phyloP scores from a whole-genome alignment of 2,113 vertebrate species.

The Thamnaconus septentrionalis region DNA sequence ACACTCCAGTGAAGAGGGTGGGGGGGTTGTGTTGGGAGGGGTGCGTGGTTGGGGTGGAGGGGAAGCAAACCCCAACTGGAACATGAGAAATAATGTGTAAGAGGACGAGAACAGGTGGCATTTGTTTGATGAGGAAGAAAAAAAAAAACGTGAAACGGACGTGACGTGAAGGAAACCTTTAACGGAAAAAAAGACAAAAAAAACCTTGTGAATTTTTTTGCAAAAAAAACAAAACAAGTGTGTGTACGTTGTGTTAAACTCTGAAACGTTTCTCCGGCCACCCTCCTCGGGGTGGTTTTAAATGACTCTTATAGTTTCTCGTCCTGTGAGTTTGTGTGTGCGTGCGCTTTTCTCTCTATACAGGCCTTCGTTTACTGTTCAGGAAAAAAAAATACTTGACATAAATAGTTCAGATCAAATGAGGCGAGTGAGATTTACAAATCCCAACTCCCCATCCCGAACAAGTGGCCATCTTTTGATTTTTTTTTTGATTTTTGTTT shows the following conservation, averaged over 20 bases:
- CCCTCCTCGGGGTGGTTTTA: slow-evolving; percentile 64
- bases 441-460: slow-evolving; percentile 32
- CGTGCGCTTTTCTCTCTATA: slow-evolving; percentile 51
- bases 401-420: slow-evolving; percentile 33
- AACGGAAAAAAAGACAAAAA: slow-evolving; percentile 24
- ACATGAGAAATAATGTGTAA: slow-evolving; percentile 9
- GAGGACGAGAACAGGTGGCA: no score
- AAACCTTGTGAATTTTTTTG: slow-evolving; percentile 44
- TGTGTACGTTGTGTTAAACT: slow-evolving; percentile 43
- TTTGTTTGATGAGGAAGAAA: background rate
- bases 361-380: slow-evolving; percentile 62
- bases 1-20: slow-evolving; percentile 13
- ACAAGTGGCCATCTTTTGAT: slow-evolving; percentile 54
- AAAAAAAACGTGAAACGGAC: slow-evolving; percentile 26
- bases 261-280: slow-evolving; percentile 49
- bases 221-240: slow-evolving; percentile 18
- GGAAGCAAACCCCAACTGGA: background rate
- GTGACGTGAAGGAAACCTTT: slow-evolving; percentile 30
- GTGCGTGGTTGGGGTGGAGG: no score
- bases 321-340: slow-evolving; percentile 63
- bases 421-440: slow-evolving; percentile 24
- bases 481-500: no score
- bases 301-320: slow-evolving; percentile 58
- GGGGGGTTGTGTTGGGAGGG: no score
- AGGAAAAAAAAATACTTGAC: slow-evolving; percentile 59